Conservation (phyloP, 2,113 vertebrate species). For the Pollimyrus isidori region DNA sequence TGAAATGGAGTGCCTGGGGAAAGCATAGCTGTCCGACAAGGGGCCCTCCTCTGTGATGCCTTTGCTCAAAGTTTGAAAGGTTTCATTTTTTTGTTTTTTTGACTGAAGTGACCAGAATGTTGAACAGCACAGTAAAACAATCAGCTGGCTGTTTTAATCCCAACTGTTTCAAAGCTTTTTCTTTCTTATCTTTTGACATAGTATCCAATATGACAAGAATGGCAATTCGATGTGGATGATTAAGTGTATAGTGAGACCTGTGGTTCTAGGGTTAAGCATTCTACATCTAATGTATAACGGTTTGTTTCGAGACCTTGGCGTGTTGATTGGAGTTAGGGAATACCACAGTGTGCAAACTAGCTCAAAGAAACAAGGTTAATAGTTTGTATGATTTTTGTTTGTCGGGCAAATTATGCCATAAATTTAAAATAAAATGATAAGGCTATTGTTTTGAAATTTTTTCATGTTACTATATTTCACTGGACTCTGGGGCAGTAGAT, state of each 20-base stretch:
- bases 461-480: not conserved
- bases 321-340: not conserved
- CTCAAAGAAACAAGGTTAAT: not conserved
- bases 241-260: not conserved
- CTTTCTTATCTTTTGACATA: not conserved
- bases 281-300: not conserved
- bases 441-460: not conserved
- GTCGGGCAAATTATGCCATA: not conserved
- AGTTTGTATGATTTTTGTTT: not conserved
- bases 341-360: not conserved
- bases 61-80: conserved; percentile 10
- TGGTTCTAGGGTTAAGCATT: not conserved
- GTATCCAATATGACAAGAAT: not conserved
- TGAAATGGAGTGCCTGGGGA: conserved; percentile 11
- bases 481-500: not conserved
- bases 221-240: not conserved
- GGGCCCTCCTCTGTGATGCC: not conserved
- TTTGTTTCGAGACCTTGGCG: not conserved
- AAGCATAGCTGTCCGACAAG: not conserved
- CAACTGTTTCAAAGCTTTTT: not conserved
- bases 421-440: not conserved
- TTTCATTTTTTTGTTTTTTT: conserved; percentile 3
- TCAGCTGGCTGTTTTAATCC: not conserved
- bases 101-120: not conserved
- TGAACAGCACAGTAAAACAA: not conserved